These are phyloP conservation scores for Amphiduros pacificus DNA, from an alignment of 2,888 invertebrate genomes.

Conservation along the genomic window DNA sequence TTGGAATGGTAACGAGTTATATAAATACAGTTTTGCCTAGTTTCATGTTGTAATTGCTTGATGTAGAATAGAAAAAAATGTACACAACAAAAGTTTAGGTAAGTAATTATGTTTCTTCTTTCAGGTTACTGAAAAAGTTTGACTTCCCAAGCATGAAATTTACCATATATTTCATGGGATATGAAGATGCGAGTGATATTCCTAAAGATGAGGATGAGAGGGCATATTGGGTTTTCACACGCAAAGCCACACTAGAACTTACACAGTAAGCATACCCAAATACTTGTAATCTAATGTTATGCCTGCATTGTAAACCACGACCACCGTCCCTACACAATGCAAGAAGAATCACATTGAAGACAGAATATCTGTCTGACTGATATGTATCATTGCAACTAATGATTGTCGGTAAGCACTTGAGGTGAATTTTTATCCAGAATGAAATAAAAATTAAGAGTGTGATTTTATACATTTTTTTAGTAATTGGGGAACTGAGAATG, in stretches of 20 bases:
- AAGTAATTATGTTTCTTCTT: conserved; percentile 16
- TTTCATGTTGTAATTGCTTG: too few relatives aligned
- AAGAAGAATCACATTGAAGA: too few relatives aligned
- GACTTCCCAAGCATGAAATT: conserved; percentile 90
- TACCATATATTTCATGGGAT: conserved; percentile 88
- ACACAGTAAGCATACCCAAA: conserved; percentile 96
- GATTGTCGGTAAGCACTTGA: too few relatives aligned
- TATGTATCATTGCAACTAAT: too few relatives aligned
- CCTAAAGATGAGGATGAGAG: conserved; percentile 73
- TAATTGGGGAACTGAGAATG: conserved; percentile 90
- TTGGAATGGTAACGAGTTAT: too few relatives aligned
- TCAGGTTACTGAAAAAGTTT: conserved; percentile 74
- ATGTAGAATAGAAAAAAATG: too few relatives aligned
- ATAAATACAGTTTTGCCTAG: too few relatives aligned
- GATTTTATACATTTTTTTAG: conserved; percentile 65
- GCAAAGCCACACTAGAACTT: conserved; percentile 85
- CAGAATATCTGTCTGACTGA: too few relatives aligned
- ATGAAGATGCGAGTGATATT: conserved; percentile 75
- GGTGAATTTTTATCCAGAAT: background rate
- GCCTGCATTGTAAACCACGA: too few relatives aligned
- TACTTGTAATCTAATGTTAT: too few relatives aligned
- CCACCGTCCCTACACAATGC: too few relatives aligned
- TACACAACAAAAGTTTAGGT: background rate
- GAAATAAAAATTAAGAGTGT: background rate
- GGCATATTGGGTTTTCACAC: conserved; percentile 76